A percentile compares a stretch with the other conserved stretches of the same genome.
Conservation (phyloP, 2,797 vertebrate genomes). For the Alouatta caraya region DNA sequence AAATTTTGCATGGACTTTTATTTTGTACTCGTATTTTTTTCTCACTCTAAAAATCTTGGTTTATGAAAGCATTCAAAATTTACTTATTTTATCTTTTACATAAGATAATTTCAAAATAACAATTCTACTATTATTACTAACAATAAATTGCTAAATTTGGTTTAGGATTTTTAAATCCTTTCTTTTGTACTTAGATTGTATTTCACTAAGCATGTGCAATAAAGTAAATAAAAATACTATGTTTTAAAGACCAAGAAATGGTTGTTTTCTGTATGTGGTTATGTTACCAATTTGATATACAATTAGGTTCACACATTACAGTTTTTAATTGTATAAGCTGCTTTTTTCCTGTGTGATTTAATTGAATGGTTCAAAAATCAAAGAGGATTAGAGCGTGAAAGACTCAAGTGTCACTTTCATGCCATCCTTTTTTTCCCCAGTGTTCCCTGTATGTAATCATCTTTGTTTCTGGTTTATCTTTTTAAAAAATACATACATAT, state of each 20-base stretch:
- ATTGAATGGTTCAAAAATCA: neutral
- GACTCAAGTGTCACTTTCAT: too few relatives aligned
- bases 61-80: neutral
- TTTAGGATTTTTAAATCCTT: neutral
- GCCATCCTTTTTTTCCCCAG: neutral
- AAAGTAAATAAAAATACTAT: neutral
- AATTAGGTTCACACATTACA: neutral
- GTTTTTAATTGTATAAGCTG: neutral
- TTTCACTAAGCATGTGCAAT: neutral
- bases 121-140: neutral
- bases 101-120: neutral
- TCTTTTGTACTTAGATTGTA: neutral
- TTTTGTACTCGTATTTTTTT: neutral
- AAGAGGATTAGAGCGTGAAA: neutral
- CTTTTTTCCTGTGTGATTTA: neutral
- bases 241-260: neutral
- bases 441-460: accelerated
- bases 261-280: neutral
- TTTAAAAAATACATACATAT: too few relatives aligned
- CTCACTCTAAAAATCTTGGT: neutral
- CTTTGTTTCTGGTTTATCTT: too few relatives aligned
- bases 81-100: neutral
- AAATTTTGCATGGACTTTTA: neutral
- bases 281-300: neutral
- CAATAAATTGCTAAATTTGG: neutral